Evolutionary conservation across 2,113 vertebrate species (phyloP).

Genomic region (Mobula birostris): DNA sequence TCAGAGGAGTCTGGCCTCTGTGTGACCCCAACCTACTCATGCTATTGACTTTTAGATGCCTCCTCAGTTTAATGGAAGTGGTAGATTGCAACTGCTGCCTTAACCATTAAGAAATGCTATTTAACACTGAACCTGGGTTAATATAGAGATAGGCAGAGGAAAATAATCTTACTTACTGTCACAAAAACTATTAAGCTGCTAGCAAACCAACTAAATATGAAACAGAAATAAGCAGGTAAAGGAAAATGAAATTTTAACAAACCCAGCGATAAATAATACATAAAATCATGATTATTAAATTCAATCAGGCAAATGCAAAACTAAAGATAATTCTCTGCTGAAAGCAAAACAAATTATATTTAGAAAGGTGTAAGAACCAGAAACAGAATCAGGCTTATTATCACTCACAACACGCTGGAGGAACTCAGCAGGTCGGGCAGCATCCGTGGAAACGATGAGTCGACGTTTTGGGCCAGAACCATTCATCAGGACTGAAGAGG

Average conservation of each 20-base stretch:
- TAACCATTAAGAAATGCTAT: background rate
- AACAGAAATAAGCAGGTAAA: background rate
- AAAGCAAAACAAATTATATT: background rate
- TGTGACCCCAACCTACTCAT: too few relatives aligned
- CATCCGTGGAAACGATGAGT: too few relatives aligned
- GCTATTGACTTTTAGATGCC: too few relatives aligned
- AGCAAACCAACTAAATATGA: background rate
- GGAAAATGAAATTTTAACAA: background rate
- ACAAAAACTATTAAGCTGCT: background rate
- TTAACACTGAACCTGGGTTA: background rate
- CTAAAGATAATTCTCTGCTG: slow-evolving; percentile 4
- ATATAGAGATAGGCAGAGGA: background rate
- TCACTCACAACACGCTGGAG: too few relatives aligned
- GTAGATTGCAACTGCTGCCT: too few relatives aligned
- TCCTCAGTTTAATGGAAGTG: too few relatives aligned
- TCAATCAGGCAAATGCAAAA: background rate
- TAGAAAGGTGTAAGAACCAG: background rate
- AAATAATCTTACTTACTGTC: background rate
- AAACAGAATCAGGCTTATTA: too few relatives aligned
- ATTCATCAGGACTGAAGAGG: too few relatives aligned
- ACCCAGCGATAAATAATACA: background rate
- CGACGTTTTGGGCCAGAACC: too few relatives aligned
- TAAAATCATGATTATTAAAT: background rate
- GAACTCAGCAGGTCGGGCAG: too few relatives aligned
- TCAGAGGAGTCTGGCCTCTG: too few relatives aligned